Evolutionary conservation across 2,888 invertebrate genomes (phyloP).

Genomic region (Anoncus sp.): DNA sequence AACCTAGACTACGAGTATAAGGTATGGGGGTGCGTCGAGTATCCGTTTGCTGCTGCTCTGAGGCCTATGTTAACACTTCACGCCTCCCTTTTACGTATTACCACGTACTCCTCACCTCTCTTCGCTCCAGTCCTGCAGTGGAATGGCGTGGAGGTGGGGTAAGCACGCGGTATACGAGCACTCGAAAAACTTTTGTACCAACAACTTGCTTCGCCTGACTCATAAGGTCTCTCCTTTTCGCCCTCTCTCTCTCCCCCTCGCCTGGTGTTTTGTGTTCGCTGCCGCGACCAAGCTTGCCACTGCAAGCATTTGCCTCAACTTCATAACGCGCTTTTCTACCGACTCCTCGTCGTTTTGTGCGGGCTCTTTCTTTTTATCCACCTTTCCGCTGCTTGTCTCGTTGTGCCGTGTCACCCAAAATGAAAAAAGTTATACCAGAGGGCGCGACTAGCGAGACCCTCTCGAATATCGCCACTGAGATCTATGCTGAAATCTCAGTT

Average conservation of each 20-base stretch:
- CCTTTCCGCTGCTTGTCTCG: slow-evolving; percentile 15
- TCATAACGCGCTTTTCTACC: slow-evolving; percentile 28
- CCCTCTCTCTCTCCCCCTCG: background rate
- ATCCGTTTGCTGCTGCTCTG: slow-evolving; percentile 70
- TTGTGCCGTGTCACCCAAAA: slow-evolving; percentile 49
- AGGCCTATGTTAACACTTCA: slow-evolving; percentile 77
- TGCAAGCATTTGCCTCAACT: slow-evolving; percentile 35
- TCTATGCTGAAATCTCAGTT: slow-evolving; percentile 11
- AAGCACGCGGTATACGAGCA: slow-evolving; percentile 53
- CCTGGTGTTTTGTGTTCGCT: slow-evolving; percentile 27
- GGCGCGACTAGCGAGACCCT: slow-evolving; percentile 14
- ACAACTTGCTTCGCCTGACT: slow-evolving; percentile 70
- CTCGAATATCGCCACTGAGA: slow-evolving; percentile 38
- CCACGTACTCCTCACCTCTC: slow-evolving; percentile 52
- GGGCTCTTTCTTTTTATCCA: slow-evolving; percentile 32
- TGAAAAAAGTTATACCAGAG: slow-evolving; percentile 52
- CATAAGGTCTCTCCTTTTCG: slow-evolving; percentile 59
- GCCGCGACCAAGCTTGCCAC: slow-evolving; percentile 31
- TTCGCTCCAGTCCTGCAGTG: slow-evolving; percentile 4
- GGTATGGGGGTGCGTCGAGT: slow-evolving; percentile 71
- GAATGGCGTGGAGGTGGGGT: slow-evolving; percentile 19
- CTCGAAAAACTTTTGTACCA: slow-evolving; percentile 69
- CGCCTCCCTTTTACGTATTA: slow-evolving; percentile 77
- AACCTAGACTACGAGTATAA: slow-evolving; percentile 50
- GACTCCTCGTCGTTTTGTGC: slow-evolving; percentile 23